Percentiles rank a stretch among this genome's conserved stretches.
Conservation (phyloP, 2,888 invertebrate genomes). For the Drosophila demipolita region DNA sequence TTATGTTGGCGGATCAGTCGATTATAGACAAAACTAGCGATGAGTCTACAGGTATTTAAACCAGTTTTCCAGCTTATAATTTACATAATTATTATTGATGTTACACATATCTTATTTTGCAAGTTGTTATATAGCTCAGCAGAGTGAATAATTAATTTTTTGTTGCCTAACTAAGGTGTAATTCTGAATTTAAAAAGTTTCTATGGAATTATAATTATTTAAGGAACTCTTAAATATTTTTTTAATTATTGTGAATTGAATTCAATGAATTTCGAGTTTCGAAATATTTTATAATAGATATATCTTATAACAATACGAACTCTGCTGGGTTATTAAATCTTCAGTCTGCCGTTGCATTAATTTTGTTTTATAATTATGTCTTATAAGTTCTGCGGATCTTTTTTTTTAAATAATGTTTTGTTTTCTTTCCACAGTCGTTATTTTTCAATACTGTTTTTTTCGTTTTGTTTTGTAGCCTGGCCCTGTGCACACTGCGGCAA, state of each 20-base stretch:
- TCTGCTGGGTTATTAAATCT: constrained; percentile 10
- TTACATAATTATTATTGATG: constrained; percentile 23
- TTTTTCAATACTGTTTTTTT: constrained; percentile 51
- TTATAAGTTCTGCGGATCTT: neutral
- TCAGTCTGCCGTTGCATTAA: constrained; percentile 14
- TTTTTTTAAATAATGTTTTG: constrained; percentile 53
- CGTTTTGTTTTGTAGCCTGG: constrained; percentile 58
- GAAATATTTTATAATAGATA: neutral
- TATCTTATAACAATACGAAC: neutral
- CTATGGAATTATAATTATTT: neutral
- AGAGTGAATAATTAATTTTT: constrained; percentile 11
- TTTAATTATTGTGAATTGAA: neutral
- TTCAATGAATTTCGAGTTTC: neutral
- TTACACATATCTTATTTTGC: constrained; percentile 13
- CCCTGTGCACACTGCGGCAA: constrained; percentile 43
- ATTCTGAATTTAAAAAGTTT: neutral
- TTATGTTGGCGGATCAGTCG: constrained; percentile 84
- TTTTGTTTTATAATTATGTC: constrained; percentile 12
- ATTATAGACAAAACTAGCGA: constrained; percentile 74
- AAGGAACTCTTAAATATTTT: neutral
- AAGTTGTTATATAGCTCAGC: constrained; percentile 6
- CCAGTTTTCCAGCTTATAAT: constrained; percentile 20
- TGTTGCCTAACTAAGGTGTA: neutral
- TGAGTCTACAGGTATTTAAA: constrained; percentile 70
- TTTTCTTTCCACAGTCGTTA: constrained; percentile 69